phyloP scores from a whole-genome alignment of 2,113 vertebrate genomes.

The Rhea pennata region DNA sequence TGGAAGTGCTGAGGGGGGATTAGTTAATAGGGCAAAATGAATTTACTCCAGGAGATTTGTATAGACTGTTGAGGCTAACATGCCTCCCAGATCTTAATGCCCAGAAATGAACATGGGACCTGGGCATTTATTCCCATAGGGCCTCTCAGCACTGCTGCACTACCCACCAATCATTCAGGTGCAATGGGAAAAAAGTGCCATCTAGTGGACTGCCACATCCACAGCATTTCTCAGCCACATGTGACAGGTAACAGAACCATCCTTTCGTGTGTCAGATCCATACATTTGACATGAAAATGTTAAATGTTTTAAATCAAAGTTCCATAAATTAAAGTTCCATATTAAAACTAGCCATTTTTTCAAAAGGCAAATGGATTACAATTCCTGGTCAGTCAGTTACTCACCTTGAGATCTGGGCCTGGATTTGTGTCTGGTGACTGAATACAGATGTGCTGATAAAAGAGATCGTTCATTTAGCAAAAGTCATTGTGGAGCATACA shows the following conservation, averaged over 20 bases:
- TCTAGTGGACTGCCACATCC: background rate
- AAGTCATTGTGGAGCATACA: background rate
- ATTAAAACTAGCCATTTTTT: background rate
- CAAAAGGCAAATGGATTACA: background rate
- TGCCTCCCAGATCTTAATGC: fast-evolving
- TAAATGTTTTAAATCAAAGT: background rate
- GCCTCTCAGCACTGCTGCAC: background rate
- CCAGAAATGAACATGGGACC: background rate
- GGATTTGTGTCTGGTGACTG: background rate
- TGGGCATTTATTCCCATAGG: fast-evolving
- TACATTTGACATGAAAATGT: fast-evolving
- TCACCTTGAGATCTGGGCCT: background rate
- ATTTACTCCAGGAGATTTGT: background rate
- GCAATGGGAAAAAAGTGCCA: background rate
- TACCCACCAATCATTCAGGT: fast-evolving
- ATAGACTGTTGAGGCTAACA: background rate
- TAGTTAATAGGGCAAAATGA: background rate
- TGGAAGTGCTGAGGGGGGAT: background rate
- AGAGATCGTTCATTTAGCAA: background rate
- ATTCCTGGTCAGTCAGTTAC: background rate
- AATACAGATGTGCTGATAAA: background rate
- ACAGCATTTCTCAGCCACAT: background rate
- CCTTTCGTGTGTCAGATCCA: background rate
- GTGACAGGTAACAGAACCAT: fast-evolving
- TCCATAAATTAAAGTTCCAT: background rate